Evolutionary conservation across 2,888 invertebrate genomes (phyloP).

Genomic region (Tillus elongatus): DNA sequence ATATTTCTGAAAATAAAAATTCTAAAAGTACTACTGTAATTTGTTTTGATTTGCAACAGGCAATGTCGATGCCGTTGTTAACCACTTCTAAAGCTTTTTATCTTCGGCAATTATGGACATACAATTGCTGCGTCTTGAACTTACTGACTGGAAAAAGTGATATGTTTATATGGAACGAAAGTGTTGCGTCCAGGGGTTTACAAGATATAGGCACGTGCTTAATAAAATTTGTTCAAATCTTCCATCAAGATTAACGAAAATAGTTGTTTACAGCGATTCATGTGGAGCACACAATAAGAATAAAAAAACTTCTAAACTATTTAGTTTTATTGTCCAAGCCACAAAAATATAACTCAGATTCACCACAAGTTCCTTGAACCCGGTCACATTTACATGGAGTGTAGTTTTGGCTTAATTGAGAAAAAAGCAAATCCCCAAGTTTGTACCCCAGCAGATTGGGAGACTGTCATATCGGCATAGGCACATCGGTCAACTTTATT

Average conservation of each 20-base stretch:
- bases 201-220: slow-evolving; percentile 21
- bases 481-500: slow-evolving; percentile 5
- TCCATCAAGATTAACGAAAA: slow-evolving; percentile 14
- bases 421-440: slow-evolving; percentile 16
- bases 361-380: slow-evolving; percentile 19
- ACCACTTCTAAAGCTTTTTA: slow-evolving; percentile 19
- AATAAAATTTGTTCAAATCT: slow-evolving; percentile 13
- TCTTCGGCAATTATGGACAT: slow-evolving; percentile 21
- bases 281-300: slow-evolving; percentile 23
- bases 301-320: slow-evolving; percentile 21
- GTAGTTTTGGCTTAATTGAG: slow-evolving; percentile 15
- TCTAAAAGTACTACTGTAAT: slow-evolving; percentile 10
- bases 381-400: slow-evolving; percentile 20
- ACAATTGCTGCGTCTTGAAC: slow-evolving; percentile 20
- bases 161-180: slow-evolving; percentile 23
- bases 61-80: slow-evolving; percentile 20
- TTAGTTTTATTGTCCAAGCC: slow-evolving; percentile 18
- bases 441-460: slow-evolving; percentile 12
- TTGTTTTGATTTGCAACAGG: slow-evolving; percentile 22
- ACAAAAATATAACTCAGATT: slow-evolving; percentile 16
- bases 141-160: slow-evolving; percentile 15
- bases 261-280: slow-evolving; percentile 20
- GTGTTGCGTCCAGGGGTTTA: slow-evolving; percentile 19
- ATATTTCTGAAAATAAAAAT: slow-evolving; percentile 7
- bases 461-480: slow-evolving; percentile 5